Evolutionary conservation across 1,140 invertebrate genomes (phyloP), one percentile per base, ranked within the genome.

Genomic region (Dinoponera quadriceps): DNA sequence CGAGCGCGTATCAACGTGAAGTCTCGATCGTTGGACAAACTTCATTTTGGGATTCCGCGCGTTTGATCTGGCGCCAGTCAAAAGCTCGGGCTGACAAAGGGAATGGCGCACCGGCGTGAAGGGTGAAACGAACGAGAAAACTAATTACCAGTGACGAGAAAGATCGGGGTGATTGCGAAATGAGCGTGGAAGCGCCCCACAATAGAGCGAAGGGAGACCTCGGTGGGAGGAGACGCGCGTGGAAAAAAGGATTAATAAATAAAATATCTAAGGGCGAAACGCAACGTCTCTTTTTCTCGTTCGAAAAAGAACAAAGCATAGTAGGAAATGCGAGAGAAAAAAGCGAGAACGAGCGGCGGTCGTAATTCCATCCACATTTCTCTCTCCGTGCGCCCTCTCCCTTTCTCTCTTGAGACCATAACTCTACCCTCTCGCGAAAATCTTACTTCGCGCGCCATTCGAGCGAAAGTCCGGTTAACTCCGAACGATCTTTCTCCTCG

Each of bases 31-130:
- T 77, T 77, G 44, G 16, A 68, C 3, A 77, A 77, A 77, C 48
- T 77, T 77, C 62, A 77, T 77, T 77, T 77, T 38, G 29, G 60
- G 74, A 38, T 77, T 54, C 29, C 62, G 20, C 44, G n/a, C 74
- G 74, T 66, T 77, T 68, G 74, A 77, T 68, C 74, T 68, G 33
- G 5, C 33, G 25, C 22, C n/a, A 63, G 38, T 77, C 74, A 77
- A 77, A 77, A 66, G 29, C 66, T 18, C 29, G 25, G 25, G 11
- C n/a, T 33, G 14, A 29, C 54, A 81, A 72, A 73, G 66, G 18
- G 77, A 73, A 54, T 54, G 18, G 14, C 57, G n/a, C 14, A 9
- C 3, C 57, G 25, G 16, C 48, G 27, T 20, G 65, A 54, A 33
- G 29, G 9, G 38, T 44, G 16, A 73, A 49, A 20, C 20, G 11